A percentile compares a stretch with the other conserved stretches of the same genome.
Evolutionary conservation across 2,113 vertebrate species (phyloP).

Genomic region (Alosa alosa): DNA sequence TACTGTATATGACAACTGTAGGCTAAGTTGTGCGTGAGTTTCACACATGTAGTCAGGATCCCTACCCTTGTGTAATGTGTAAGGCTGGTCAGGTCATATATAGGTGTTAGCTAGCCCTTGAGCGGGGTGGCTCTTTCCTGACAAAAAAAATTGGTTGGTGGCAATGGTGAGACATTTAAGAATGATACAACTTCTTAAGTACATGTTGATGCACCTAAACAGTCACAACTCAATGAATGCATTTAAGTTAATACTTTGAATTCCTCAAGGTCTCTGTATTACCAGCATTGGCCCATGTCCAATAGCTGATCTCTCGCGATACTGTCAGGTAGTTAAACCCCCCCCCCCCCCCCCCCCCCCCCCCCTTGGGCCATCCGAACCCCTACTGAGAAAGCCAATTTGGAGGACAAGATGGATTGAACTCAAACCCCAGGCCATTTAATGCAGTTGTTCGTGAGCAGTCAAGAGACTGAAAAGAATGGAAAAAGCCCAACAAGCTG

Average conservation of each 20-base stretch:
- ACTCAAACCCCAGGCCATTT: neutral
- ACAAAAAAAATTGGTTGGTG: neutral
- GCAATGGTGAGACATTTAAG: neutral
- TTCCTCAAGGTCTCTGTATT: neutral
- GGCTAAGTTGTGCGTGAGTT: too few species aligned
- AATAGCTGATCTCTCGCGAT: neutral
- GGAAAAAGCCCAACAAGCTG: neutral
- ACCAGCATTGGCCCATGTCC: neutral
- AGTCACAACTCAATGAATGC: neutral
- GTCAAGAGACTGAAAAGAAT: neutral
- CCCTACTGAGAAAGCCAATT: neutral
- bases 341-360: too few species aligned
- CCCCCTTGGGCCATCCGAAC: neutral
- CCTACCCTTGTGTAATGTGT: too few species aligned
- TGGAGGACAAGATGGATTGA: neutral
- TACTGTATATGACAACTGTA: too few species aligned
- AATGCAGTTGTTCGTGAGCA: neutral
- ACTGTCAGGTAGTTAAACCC: too few species aligned
- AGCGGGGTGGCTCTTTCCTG: too few species aligned
- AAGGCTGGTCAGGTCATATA: too few species aligned
- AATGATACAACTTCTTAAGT: neutral
- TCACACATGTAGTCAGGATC: too few species aligned
- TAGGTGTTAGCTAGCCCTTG: too few species aligned
- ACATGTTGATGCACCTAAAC: neutral
- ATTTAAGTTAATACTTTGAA: neutral